These are phyloP conservation scores for Scaptomyza tumidula DNA, from an alignment of 2,888 invertebrate species.

Conservation along the genomic window DNA sequence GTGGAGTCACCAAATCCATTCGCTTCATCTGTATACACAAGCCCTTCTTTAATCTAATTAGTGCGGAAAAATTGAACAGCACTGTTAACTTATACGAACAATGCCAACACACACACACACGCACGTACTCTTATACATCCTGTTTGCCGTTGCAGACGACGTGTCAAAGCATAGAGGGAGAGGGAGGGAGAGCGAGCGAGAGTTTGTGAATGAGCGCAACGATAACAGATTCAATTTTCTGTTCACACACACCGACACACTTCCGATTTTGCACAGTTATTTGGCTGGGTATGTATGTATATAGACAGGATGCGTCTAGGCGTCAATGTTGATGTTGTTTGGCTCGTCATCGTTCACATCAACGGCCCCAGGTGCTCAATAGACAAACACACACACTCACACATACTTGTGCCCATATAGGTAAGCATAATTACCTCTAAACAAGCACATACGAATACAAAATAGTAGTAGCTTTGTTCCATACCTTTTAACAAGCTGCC, in stretches of 20 bases:
- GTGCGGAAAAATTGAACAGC: constrained; percentile 77
- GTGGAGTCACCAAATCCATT: constrained; percentile 61
- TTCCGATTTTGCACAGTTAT: constrained; percentile 12
- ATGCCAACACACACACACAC: constrained; percentile 43
- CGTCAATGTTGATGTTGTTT: constrained; percentile 62
- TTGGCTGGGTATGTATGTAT: constrained; percentile 19
- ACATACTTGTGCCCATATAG: constrained; percentile 23
- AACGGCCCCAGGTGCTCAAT: constrained; percentile 52
- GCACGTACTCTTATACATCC: constrained; percentile 39
- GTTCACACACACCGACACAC: constrained; percentile 13
- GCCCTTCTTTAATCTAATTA: constrained; percentile 78
- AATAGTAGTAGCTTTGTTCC: constrained; percentile 5
- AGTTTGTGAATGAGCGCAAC: constrained; percentile 45
- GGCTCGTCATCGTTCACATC: constrained; percentile 54
- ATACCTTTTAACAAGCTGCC: constrained; percentile 15
- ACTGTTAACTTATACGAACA: constrained; percentile 70
- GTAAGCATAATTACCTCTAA: constrained; percentile 37
- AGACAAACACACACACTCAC: constrained; percentile 29
- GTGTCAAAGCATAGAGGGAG: constrained; percentile 53
- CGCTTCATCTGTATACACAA: constrained; percentile 44
- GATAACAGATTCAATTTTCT: constrained; percentile 59
- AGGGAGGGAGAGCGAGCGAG: neutral
- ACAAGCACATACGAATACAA: constrained; percentile 8
- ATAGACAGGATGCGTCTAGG: constrained; percentile 52
- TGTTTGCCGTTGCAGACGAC: constrained; percentile 56